Conservation (phyloP, 1,140 invertebrate species). For the Cydia pomonella region DNA sequence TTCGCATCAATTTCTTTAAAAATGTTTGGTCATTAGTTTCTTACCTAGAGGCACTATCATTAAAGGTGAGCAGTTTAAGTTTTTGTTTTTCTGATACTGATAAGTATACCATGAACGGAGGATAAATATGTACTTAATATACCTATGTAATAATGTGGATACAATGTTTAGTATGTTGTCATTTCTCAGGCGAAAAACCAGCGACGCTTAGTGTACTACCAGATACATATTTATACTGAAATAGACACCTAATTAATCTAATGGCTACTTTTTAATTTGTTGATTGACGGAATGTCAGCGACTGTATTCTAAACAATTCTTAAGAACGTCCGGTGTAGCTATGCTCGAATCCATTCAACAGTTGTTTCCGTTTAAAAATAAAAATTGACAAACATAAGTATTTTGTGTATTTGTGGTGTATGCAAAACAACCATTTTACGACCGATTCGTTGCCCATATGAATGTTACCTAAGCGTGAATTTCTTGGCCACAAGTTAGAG, state of each 20-base stretch:
- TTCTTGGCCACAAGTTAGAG: background rate
- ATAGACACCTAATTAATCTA: background rate
- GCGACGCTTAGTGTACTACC: background rate
- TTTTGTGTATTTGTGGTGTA: background rate
- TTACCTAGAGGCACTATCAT: too few species aligned
- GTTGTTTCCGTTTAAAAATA: background rate
- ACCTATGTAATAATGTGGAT: too few species aligned
- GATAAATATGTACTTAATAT: too few species aligned
- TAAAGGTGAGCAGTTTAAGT: too few species aligned
- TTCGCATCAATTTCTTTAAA: background rate
- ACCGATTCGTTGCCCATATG: background rate
- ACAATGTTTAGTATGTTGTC: too few species aligned
- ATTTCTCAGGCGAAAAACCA: background rate
- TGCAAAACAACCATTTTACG: background rate
- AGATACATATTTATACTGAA: background rate
- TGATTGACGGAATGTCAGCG: background rate
- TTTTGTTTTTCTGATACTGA: too few species aligned
- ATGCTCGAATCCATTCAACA: background rate
- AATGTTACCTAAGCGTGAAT: background rate
- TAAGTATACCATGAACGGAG: too few species aligned
- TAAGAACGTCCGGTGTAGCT: background rate
- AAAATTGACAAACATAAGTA: background rate
- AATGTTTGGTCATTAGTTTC: too few species aligned
- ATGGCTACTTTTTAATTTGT: background rate
- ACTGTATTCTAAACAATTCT: background rate